phyloP scores from a whole-genome alignment of 2,888 invertebrate genomes.

The Itoplectis maculator region DNA sequence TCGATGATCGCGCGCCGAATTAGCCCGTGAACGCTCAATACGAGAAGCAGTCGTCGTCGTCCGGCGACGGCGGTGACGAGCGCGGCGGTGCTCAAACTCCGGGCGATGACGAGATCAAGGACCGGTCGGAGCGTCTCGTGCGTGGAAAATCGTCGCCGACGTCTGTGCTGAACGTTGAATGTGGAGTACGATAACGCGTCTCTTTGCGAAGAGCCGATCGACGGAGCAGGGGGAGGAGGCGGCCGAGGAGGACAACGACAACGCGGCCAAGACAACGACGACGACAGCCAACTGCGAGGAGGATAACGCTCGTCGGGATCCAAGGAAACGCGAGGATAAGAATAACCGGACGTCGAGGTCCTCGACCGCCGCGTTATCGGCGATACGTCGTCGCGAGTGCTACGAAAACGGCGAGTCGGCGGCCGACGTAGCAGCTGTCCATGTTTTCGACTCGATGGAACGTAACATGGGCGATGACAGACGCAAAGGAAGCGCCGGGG shows the following conservation, averaged over 20 bases:
- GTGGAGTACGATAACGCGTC: constrained; percentile 83
- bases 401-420: constrained; percentile 74
- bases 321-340: constrained; percentile 34
- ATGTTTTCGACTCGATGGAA: constrained; percentile 84
- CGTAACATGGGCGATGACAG: constrained; percentile 83
- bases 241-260: constrained; percentile 67
- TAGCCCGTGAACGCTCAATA: background rate
- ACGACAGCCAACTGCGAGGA: constrained; percentile 46
- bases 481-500: constrained; percentile 78
- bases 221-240: constrained; percentile 74
- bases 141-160: constrained; percentile 32
- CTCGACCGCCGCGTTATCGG: constrained; percentile 60
- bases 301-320: constrained; percentile 20
- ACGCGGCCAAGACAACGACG: too few species aligned
- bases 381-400: constrained; percentile 70
- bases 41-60: background rate
- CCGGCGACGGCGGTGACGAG: background rate
- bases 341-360: constrained; percentile 58
- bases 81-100: background rate
- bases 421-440: constrained; percentile 81
- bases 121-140: constrained; percentile 63
- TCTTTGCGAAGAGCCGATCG: constrained; percentile 81
- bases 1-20: background rate
- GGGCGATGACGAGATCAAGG: constrained; percentile 74
- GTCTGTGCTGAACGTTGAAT: constrained; percentile 78